Conservation (phyloP, 2,113 vertebrate species). For the Nothoprocta pentlandii region DNA sequence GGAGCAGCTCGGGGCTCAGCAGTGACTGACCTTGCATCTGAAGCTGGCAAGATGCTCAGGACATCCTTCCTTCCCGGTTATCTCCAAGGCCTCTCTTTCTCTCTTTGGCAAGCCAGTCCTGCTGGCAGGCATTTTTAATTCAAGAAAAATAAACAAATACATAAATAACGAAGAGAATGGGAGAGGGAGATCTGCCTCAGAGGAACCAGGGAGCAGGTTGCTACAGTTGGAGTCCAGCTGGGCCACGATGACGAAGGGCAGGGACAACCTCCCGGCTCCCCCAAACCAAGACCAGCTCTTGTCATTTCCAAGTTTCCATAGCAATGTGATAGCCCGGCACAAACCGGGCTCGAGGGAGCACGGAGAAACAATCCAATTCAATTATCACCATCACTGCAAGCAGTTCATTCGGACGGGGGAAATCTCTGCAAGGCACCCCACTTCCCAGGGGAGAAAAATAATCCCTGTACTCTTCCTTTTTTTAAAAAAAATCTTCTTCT, state of each 20-base stretch:
- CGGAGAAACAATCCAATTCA: conserved; percentile 69
- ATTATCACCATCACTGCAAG: conserved; percentile 78
- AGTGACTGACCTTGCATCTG: not conserved
- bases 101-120: not conserved
- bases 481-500: not conserved
- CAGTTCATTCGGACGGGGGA: conserved; percentile 56
- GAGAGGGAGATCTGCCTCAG: not conserved
- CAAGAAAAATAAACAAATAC: not conserved
- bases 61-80: not conserved
- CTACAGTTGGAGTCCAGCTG: not conserved
- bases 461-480: conserved; percentile 74
- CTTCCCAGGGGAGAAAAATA: conserved; percentile 68
- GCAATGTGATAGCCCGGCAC: conserved; percentile 42
- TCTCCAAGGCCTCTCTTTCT: not conserved
- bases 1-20: not conserved
- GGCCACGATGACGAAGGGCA: conserved; percentile 6
- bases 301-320: conserved; percentile 51
- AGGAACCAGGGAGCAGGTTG: not conserved
- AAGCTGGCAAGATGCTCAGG: not conserved
- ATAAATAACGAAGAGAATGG: not conserved
- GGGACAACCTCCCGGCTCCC: conserved; percentile 5
- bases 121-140: not conserved
- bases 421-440: conserved; percentile 63
- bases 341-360: conserved; percentile 32
- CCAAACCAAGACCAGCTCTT: conserved; percentile 45